Evolutionary conservation across 2,888 invertebrate species (phyloP), one percentile per base, ranked within the genome.

Genomic region (Tinea pellionella): DNA sequence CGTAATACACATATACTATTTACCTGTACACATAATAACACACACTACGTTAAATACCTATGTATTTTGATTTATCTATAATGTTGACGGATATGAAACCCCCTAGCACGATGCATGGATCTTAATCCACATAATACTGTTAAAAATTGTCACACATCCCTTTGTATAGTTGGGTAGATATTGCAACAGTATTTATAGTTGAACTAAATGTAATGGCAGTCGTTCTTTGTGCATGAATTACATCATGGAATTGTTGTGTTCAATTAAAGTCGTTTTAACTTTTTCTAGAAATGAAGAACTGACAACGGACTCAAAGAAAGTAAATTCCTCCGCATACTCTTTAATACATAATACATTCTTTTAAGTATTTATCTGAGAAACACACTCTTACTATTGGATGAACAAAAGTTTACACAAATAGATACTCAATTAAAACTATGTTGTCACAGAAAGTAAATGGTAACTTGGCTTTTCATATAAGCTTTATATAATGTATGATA

Each of bases 51-150:
- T 24, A n/a, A n/a, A n/a, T n/a, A n/a, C 24, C 24, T 24, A 24
- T 24, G 24, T 24, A 24, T 24, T 24, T 24, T 24, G 24, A 24
- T 3, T 3, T 2, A 24, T 24, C 24, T 6, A 24, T 24, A 3
- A 3, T 24, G 37, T 37, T 37, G 24, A 37, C n/a, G 37, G 37
- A 47, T 53, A 53, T 53, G n/a, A 19, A 24, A 12, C 8, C 24
- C n/a, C 53, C 53, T 15, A 57, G 57, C 57, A 57, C 57, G 57
- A 57, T 32, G 57, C 57, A 57, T 57, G 57, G 57, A 57, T 32
- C 15, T 57, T 32, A 1, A 30, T 57, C 57, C 57, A 57, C 32
- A 32, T 57, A 12, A 55, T 19, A 16, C n/a, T 47, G 16, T 47
- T 47, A 16, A 41, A 2, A 37, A 37, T 37, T 47, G 47, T 16